phyloP scores from a whole-genome alignment of 2,888 invertebrate species.

The Drosophila niveifrons region DNA sequence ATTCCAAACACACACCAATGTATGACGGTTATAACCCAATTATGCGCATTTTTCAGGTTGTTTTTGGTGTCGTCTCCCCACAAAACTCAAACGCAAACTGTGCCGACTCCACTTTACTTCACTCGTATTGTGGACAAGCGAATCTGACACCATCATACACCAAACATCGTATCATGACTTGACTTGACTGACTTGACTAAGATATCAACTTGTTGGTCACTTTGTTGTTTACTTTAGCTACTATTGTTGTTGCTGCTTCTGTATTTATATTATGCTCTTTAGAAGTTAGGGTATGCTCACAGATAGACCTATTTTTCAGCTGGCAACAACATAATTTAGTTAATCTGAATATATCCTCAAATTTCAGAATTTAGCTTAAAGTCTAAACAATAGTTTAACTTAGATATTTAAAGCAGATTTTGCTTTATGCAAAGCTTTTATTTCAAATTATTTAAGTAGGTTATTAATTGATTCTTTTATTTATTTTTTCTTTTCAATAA shows the following conservation, averaged over 20 bases:
- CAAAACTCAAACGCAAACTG: slow-evolving; percentile 28
- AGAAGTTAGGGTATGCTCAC: not conserved
- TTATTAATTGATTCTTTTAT: slow-evolving; percentile 6
- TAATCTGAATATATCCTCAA: too few relatives aligned
- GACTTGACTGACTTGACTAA: slow-evolving; percentile 51
- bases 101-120: slow-evolving; percentile 29
- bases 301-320: not conserved
- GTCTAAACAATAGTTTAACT: not conserved
- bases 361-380: too few relatives aligned
- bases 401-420: not conserved
- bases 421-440: not conserved
- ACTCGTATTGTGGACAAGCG: slow-evolving; percentile 15
- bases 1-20: slow-evolving; percentile 22
- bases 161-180: slow-evolving; percentile 47
- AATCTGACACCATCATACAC: slow-evolving; percentile 50
- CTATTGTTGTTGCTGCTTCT: slow-evolving; percentile 19
- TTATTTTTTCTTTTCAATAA: not conserved
- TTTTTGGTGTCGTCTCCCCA: slow-evolving; percentile 68
- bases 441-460: slow-evolving; percentile 6
- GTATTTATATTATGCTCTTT: slow-evolving; percentile 6
- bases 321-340: too few relatives aligned
- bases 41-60: slow-evolving; percentile 67
- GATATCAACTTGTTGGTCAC: slow-evolving; percentile 43
- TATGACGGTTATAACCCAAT: slow-evolving; percentile 75
- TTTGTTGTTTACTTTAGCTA: slow-evolving; percentile 21